Conservation (phyloP, 2,113 vertebrate genomes). For the Mola mola region DNA sequence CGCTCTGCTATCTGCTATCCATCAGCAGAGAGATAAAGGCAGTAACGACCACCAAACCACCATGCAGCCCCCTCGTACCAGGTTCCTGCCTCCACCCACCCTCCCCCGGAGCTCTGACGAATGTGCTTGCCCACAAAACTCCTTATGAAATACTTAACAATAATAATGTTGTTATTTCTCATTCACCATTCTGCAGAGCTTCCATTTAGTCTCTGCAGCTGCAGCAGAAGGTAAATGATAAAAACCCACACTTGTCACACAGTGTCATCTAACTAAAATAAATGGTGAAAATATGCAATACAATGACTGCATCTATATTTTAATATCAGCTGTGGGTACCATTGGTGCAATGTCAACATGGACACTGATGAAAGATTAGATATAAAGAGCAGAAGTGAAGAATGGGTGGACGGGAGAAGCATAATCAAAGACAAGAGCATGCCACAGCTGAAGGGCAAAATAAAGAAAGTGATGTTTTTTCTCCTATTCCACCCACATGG, state of each 20-base stretch:
- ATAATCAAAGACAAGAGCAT: slow-evolving; percentile 11
- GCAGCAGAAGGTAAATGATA: slow-evolving; percentile 63
- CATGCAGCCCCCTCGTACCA: slow-evolving; percentile 34
- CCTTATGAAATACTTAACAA: slow-evolving; percentile 74
- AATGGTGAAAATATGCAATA: slow-evolving; percentile 43
- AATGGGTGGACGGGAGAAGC: slow-evolving; percentile 24
- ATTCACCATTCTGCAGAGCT: slow-evolving; percentile 45
- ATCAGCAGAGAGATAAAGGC: slow-evolving; percentile 50
- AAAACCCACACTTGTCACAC: slow-evolving; percentile 42
- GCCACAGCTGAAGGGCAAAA: slow-evolving; percentile 47
- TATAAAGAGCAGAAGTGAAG: slow-evolving; percentile 21
- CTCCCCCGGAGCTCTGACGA: slow-evolving; percentile 56
- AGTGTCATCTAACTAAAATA: slow-evolving; percentile 49
- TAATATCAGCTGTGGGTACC: slow-evolving; percentile 36
- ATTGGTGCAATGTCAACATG: slow-evolving; percentile 39
- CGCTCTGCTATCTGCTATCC: slow-evolving; percentile 29
- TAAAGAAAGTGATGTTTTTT: slow-evolving; percentile 1
- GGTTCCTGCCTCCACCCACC: slow-evolving; percentile 34
- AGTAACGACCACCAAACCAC: slow-evolving; percentile 35
- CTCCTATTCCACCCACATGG: no score
- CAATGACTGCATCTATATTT: slow-evolving; percentile 33
- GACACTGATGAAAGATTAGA: slow-evolving; percentile 34
- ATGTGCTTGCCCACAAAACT: slow-evolving; percentile 62
- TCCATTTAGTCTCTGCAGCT: slow-evolving; percentile 42
- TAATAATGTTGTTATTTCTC: slow-evolving; percentile 68